Evolutionary conservation across 2,113 vertebrate genomes (phyloP).

Genomic region (Eretmochelys imbricata): DNA sequence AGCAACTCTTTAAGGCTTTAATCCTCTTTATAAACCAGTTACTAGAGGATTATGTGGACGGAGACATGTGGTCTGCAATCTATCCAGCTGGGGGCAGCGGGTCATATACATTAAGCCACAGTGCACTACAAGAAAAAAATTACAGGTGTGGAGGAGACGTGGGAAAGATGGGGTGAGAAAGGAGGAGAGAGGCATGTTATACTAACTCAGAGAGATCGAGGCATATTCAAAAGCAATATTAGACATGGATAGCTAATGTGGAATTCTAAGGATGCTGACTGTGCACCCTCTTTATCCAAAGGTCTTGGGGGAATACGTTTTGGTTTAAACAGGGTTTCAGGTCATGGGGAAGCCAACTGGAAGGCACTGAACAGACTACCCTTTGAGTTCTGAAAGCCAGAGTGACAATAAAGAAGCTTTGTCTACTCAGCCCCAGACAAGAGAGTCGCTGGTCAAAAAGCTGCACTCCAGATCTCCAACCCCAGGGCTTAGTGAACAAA

Average conservation of each 20-base stretch:
- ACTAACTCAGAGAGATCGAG: neutral
- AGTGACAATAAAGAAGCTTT: accelerated
- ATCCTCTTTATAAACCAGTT: neutral
- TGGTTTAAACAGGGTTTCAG: neutral
- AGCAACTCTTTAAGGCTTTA: neutral
- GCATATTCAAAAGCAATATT: neutral
- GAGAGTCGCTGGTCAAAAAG: neutral
- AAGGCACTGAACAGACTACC: accelerated
- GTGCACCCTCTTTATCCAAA: neutral
- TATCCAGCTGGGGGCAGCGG: slow-evolving; percentile 63
- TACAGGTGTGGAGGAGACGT: accelerated
- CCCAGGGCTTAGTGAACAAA: accelerated
- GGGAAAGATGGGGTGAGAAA: neutral
- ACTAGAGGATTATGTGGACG: neutral
- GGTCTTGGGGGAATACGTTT: neutral
- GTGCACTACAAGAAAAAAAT: accelerated
- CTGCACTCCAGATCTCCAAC: neutral
- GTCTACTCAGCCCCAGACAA: neutral
- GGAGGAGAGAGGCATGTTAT: accelerated
- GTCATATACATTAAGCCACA: slow-evolving; percentile 22
- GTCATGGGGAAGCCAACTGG: neutral
- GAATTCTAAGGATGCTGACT: neutral
- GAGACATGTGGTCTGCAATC: neutral
- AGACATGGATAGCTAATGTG: neutral
- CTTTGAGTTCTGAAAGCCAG: neutral